These are phyloP conservation scores for Erebia aethiops DNA, from an alignment of 2,888 invertebrate genomes.

Conservation along the genomic window DNA sequence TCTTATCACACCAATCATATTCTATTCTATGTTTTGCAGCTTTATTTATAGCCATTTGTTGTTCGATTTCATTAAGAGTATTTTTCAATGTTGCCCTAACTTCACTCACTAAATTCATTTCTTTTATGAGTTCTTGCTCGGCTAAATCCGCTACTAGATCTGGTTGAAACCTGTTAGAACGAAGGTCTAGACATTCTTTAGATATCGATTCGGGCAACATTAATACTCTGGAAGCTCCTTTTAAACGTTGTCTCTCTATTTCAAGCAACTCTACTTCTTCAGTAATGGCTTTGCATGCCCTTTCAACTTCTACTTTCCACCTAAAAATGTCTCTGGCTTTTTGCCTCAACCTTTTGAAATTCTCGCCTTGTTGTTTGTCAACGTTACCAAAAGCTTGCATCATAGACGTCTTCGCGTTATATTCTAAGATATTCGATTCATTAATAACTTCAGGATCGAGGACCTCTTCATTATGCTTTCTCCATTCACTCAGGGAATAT, in stretches of 20 bases:
- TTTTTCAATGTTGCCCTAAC: slow-evolving; percentile 84
- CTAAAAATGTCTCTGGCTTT: slow-evolving; percentile 87
- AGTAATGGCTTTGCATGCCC: slow-evolving; percentile 85
- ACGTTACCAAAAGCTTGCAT: slow-evolving; percentile 85
- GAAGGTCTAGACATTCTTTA: slow-evolving; percentile 88
- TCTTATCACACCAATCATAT: slow-evolving; percentile 96
- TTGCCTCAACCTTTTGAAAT: slow-evolving; percentile 85
- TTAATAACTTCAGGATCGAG: slow-evolving; percentile 78
- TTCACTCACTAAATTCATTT: slow-evolving; percentile 87
- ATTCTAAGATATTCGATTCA: slow-evolving; percentile 82
- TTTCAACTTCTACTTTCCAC: slow-evolving; percentile 90
- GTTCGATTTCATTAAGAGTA: slow-evolving; percentile 86
- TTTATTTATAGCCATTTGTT: slow-evolving; percentile 88
- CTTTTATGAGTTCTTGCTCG: slow-evolving; percentile 90
- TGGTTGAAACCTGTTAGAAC: slow-evolving; percentile 86
- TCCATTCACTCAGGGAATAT: slow-evolving; percentile 89
- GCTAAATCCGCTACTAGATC: slow-evolving; percentile 90
- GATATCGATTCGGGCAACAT: slow-evolving; percentile 89
- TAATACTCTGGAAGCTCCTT: slow-evolving; percentile 86
- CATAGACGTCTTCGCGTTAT: slow-evolving; percentile 85
- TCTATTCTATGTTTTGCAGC: slow-evolving; percentile 92
- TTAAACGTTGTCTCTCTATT: slow-evolving; percentile 86
- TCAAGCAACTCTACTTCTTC: slow-evolving; percentile 88
- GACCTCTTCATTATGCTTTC: slow-evolving; percentile 81
- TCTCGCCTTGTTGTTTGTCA: slow-evolving; percentile 87